These are phyloP conservation scores for Astreopora myriophthalma DNA, from an alignment of 64 coral and sea anemone species.

Conservation along the genomic window DNA sequence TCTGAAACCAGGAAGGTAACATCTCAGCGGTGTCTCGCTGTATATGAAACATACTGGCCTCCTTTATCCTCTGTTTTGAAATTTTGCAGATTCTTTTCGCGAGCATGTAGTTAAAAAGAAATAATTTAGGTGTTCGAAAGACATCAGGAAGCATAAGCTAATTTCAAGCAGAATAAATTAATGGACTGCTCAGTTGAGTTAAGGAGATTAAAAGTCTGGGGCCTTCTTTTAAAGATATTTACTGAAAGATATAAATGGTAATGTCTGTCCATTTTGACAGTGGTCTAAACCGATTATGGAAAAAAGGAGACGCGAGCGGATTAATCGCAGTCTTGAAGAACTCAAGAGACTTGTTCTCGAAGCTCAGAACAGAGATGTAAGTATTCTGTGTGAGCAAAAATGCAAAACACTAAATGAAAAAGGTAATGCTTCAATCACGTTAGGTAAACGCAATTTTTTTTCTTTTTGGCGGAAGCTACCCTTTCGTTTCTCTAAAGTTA, in stretches of 20 bases:
- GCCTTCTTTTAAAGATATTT: neutral
- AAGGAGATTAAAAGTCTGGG: neutral
- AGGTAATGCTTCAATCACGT: neutral
- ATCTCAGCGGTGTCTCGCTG: neutral
- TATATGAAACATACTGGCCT: neutral
- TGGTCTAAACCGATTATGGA: slow-evolving; percentile 96
- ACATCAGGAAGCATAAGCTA: neutral
- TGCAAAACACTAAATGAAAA: neutral
- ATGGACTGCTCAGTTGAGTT: neutral
- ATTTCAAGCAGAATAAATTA: neutral
- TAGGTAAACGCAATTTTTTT: too few relatives aligned
- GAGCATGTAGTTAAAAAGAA: too few relatives aligned
- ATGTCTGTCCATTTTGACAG: slow-evolving; percentile 34
- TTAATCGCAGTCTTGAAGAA: slow-evolving; percentile 81
- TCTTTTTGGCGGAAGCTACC: neutral
- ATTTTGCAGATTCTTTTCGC: neutral
- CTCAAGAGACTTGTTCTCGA: slow-evolving; percentile 80
- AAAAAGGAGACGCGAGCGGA: slow-evolving; percentile 87
- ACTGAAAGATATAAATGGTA: neutral
- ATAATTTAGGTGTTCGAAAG: neutral
- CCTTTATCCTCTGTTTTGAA: neutral
- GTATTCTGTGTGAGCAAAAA: slow-evolving; percentile 7
- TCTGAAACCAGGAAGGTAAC: slow-evolving; percentile 26
- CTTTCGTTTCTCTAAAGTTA: slow-evolving; percentile 20
- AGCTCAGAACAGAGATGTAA: slow-evolving; percentile 85